These are phyloP conservation scores for Anthoptus insignis DNA, from an alignment of 2,888 invertebrate species.

Conservation along the genomic window DNA sequence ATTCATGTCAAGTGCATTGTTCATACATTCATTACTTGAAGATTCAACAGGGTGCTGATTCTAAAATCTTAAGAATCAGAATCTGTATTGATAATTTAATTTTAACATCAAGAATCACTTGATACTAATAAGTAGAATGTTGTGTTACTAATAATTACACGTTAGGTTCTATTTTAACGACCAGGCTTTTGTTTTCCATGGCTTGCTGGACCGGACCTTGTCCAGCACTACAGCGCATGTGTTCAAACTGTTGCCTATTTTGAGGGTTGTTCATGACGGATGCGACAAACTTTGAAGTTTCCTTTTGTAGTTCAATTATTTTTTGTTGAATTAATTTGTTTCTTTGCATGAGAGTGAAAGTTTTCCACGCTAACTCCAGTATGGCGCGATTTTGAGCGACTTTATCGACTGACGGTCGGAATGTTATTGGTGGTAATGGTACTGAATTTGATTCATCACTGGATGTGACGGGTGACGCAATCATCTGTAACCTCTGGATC, in stretches of 20 bases:
- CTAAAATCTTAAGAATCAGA: not conserved
- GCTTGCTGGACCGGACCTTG: not conserved
- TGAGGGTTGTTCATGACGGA: constrained; percentile 86
- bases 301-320: constrained; percentile 86
- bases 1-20: constrained; percentile 33
- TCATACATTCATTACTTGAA: not conserved
- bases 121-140: not conserved
- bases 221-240: constrained; percentile 56
- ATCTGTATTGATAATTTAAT: not conserved
- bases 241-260: constrained; percentile 64
- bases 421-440: constrained; percentile 30
- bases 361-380: constrained; percentile 88
- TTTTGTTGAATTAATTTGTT: constrained; percentile 88
- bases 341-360: constrained; percentile 88
- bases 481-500: constrained; percentile 64
- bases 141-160: not conserved
- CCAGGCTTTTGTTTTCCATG: constrained; percentile 5
- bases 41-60: not conserved
- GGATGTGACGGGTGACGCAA: constrained; percentile 54
- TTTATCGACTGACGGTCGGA: constrained; percentile 59
- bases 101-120: not conserved
- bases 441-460: constrained; percentile 48
- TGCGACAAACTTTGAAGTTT: constrained; percentile 88
- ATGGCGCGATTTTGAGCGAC: constrained; percentile 79
- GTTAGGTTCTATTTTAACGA: constrained; percentile 23